phyloP scores from a whole-genome alignment of 2,888 invertebrate species.

The Hyposoter didymator region DNA sequence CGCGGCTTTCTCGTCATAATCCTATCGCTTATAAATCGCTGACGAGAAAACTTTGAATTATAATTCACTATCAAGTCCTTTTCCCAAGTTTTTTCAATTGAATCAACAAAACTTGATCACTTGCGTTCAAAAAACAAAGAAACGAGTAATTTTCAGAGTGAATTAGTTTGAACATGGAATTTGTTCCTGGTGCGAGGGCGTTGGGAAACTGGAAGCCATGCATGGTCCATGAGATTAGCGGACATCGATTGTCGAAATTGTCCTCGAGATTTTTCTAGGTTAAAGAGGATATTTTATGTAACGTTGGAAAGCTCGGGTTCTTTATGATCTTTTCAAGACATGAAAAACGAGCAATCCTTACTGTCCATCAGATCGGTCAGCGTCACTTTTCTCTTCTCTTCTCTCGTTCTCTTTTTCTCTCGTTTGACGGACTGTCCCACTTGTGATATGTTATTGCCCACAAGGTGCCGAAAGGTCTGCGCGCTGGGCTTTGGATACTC shows the following conservation, averaged over 20 bases:
- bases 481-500: background rate
- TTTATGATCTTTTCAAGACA: slow-evolving; percentile 13
- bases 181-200: background rate
- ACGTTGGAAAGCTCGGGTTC: slow-evolving; percentile 19
- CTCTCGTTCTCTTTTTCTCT: background rate
- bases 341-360: slow-evolving; percentile 18
- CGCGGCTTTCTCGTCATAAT: background rate
- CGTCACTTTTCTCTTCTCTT: background rate
- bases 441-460: slow-evolving; percentile 25
- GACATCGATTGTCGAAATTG: slow-evolving; percentile 6
- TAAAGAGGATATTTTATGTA: slow-evolving; percentile 24
- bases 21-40: background rate
- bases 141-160: background rate
- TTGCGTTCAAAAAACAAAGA: background rate
- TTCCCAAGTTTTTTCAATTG: background rate
- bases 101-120: background rate
- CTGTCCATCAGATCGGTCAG: slow-evolving; percentile 21
- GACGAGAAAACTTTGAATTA: background rate
- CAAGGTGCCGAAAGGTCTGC: slow-evolving; percentile 14
- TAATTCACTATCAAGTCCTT: background rate
- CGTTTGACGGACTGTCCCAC: slow-evolving; percentile 32
- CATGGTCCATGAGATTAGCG: background rate
- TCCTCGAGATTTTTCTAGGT: slow-evolving; percentile 9
- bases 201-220: background rate
- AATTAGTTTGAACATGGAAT: background rate